phyloP scores from a whole-genome alignment of 37 sponge, comb jelly and placozoan species.

The Theonella swinhoei region DNA sequence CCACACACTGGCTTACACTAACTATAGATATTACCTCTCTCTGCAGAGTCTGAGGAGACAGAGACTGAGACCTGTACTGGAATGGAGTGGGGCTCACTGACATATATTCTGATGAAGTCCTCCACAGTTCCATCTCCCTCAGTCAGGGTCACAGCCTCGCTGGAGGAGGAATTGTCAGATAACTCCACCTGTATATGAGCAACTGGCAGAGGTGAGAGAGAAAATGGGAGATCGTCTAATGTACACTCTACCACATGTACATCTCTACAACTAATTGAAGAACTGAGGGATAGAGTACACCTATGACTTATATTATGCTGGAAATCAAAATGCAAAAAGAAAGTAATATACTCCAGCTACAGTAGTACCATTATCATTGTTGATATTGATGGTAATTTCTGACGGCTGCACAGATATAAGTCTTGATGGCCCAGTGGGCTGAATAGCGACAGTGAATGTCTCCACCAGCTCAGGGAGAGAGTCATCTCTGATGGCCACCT shows the following conservation, averaged over 20 bases:
- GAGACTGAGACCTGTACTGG: not conserved
- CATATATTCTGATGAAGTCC: not conserved
- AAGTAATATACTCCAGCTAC: no score
- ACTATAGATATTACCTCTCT: not conserved
- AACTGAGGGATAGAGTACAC: not conserved
- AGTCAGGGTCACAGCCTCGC: not conserved
- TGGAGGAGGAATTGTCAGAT: not conserved
- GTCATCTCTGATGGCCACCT: not conserved
- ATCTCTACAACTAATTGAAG: not conserved
- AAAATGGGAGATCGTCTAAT: no score
- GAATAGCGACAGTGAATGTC: no score
- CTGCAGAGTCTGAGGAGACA: not conserved
- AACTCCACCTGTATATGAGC: not conserved
- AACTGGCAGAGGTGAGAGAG: not conserved
- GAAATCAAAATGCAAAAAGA: no score
- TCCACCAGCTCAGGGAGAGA: no score
- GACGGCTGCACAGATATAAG: no score
- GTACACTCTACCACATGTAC: not conserved
- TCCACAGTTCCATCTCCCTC: not conserved
- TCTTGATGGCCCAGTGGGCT: no score
- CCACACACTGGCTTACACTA: not conserved
- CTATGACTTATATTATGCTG: not conserved
- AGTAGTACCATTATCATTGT: no score
- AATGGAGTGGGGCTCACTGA: not conserved
- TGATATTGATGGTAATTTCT: no score